Evolutionary conservation across 2,113 vertebrate species (phyloP), one percentile per base, ranked within the genome.

Genomic region (Brachyhypopomus occidentalis): DNA sequence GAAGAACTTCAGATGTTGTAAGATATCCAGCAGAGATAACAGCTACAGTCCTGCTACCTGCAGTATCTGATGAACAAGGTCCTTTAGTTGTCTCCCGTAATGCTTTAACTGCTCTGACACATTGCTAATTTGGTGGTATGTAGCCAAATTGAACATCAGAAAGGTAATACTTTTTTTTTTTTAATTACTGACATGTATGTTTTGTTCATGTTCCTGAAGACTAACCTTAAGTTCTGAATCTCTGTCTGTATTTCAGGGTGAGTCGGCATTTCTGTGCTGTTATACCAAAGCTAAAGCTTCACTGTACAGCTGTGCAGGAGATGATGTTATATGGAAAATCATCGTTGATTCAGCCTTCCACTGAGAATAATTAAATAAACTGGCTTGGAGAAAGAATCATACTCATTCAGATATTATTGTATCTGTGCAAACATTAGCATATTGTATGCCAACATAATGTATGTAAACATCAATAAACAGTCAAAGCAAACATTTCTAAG

Each of bases 211-310:
- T n/a, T 25, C 41, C 20, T 69, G 23, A 55, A 56, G 3, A 41
- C 66, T 81, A 70, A 75, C 52, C 12, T 60, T 67, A 20, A 19
- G 23, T 74, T 83, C 19, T 80, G 74, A 20, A 19, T 34, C 70
- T 83, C 22, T 80, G 76, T 85, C 41, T 83, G 60, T 83, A 25
- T 87, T 86, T 56, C 81, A 89, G 86, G 88, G 88, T 89, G 86
- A 86, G 88, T 82, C 77, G 19, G 66, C 70, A 45, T 77, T 59
- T 71, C 20, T n/a, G 38, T 41, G 41, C 74, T 75, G 5, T 79
- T 27, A n/a, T 83, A 62, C 1, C 30, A 30, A 30, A 30, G 30
- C 1, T 3, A 30, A 30, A 3, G 2, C 30, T 52, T 58, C 48
- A 74, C n/a, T 55, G 76, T 23, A 45, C 64, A 63, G 38, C 64